Evolutionary conservation across 2,888 invertebrate species (phyloP), one percentile per base, ranked within the genome.

Genomic region (Pterostichus madidus): DNA sequence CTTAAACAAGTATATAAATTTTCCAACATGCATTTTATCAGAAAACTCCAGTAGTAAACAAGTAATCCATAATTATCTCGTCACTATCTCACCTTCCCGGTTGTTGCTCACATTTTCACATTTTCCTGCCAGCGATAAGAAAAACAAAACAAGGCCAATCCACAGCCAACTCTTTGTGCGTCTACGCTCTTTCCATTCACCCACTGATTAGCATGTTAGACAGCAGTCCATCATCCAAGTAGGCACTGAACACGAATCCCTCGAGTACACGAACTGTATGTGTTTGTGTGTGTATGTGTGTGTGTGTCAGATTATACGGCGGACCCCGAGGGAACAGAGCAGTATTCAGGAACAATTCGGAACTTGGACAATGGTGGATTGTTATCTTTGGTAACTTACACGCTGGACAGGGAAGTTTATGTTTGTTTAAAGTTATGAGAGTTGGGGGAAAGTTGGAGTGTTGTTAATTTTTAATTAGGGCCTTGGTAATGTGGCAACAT

Each of bases 171-270:
- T 24, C 64, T 64, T 35, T 32, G n/a, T 13, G n/a, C 7, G 5
- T n/a, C 32, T n/a, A 13, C 6, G 13, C 10, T 49, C 49, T 35
- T 31, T 64, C 64, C 13, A 1, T 39, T 35, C 64, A 7, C 10
- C 24, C 13, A 39, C 56, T 68, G 52, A 80, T 80, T 80, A 80
- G 53, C 80, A 80, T 80, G 53, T 80, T 80, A 71, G 80, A 80
- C 80, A 80, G 80, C 35, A 80, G 53, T 80, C 71, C 80, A 80
- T 68, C 80, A 68, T 71, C 31, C 53, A 11, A 44, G 17, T 32
- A 53, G 52, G 80, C 80, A 10, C 11, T 68, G 71, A 68, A 68
- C 73, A 73, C 31, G 73, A 75, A 52, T 71, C 71, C 80, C 80
- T 32, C 4, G 78, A 13, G 71, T 32, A 7, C 35, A 31, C 64